A percentile compares a stretch with the other conserved stretches of the same genome.
Evolutionary conservation across 2,113 vertebrate species (phyloP).

Genomic region (Seriola quinqueradiata): DNA sequence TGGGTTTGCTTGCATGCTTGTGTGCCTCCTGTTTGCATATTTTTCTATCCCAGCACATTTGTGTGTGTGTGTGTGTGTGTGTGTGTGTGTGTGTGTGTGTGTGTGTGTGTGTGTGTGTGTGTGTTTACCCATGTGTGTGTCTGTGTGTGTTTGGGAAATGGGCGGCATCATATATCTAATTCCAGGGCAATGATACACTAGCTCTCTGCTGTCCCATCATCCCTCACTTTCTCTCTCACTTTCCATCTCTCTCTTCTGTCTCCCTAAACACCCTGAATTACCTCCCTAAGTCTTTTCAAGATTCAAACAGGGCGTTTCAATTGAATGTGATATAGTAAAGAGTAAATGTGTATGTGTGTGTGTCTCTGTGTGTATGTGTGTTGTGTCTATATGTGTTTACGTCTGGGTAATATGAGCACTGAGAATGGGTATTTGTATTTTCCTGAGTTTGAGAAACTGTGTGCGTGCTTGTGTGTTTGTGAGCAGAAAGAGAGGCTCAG

Average conservation of each 20-base stretch:
- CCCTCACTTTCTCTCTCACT: conserved; percentile 37
- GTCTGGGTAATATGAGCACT: background rate
- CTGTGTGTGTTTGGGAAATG: conserved; percentile 13
- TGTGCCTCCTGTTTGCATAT: background rate
- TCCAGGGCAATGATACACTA: conserved; percentile 40
- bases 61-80: conserved; percentile 7
- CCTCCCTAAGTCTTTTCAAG: conserved; percentile 13
- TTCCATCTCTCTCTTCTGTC: conserved; percentile 29
- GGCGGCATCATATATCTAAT: conserved; percentile 38
- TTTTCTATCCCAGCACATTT: background rate
- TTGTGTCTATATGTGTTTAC: background rate
- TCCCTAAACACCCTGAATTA: conserved; percentile 30
- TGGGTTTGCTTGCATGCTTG: background rate
- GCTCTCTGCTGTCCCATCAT: conserved; percentile 38
- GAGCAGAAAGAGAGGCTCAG: background rate
- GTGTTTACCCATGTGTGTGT: background rate
- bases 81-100: background rate
- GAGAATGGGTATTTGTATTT: conserved; percentile 31
- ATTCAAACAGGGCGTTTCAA: conserved; percentile 17
- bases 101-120: background rate
- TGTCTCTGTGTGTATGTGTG: background rate
- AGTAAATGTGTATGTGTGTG: background rate
- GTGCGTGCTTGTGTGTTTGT: background rate
- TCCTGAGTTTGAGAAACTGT: conserved; percentile 22
- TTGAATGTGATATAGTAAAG: conserved; percentile 15